Conservation (phyloP, 2,888 invertebrate species). For the Eledona agricola region DNA sequence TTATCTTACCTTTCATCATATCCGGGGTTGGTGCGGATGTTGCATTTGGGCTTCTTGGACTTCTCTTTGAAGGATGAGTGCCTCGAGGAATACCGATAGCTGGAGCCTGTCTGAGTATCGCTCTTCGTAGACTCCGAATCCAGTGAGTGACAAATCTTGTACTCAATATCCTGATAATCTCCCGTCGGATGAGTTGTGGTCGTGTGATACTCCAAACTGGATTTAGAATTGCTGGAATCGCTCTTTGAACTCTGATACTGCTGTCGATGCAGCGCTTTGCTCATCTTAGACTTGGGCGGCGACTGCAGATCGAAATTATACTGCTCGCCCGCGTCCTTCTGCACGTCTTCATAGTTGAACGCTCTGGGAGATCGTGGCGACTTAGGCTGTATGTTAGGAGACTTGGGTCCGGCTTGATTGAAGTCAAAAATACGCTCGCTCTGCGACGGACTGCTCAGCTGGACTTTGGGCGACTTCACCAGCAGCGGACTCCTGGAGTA, state of each 20-base stretch:
- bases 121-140: slow-evolving; percentile 55
- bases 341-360: slow-evolving; percentile 48
- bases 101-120: slow-evolving; percentile 46
- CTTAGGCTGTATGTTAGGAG: slow-evolving; percentile 46
- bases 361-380: slow-evolving; percentile 54
- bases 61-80: slow-evolving; percentile 59
- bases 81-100: slow-evolving; percentile 50
- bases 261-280: slow-evolving; percentile 46
- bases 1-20: slow-evolving; percentile 62
- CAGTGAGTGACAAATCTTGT: slow-evolving; percentile 59
- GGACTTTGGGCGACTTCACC: slow-evolving; percentile 52
- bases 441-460: slow-evolving; percentile 53
- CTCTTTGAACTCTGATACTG: slow-evolving; percentile 57
- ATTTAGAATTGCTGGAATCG: slow-evolving; percentile 56
- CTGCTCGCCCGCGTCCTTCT: slow-evolving; percentile 44
- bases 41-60: slow-evolving; percentile 54
- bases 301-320: slow-evolving; percentile 57
- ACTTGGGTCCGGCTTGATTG: slow-evolving; percentile 40
- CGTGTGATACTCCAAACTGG: slow-evolving; percentile 58
- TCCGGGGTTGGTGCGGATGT: slow-evolving; percentile 71
- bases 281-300: slow-evolving; percentile 53
- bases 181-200: slow-evolving; percentile 59
- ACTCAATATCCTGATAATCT: slow-evolving; percentile 59
- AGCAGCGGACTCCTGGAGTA: slow-evolving; percentile 45
- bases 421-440: slow-evolving; percentile 40